phyloP scores from a whole-genome alignment of 2,888 invertebrate species.

The Drosophila meridionalis region DNA sequence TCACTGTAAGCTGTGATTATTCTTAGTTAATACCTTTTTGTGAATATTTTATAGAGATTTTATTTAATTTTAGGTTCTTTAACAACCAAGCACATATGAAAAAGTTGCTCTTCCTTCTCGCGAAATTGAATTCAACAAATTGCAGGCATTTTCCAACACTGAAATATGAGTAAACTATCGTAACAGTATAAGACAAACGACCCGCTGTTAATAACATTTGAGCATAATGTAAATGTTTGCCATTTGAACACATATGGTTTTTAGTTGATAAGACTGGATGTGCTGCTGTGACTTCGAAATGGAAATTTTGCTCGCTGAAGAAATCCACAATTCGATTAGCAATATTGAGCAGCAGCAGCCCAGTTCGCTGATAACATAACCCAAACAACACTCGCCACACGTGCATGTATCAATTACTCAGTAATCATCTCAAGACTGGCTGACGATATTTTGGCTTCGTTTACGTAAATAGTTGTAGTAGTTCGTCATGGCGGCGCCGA shows the following conservation, averaged over 20 bases:
- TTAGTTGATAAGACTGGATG: slow-evolving; percentile 28
- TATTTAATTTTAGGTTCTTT: neutral
- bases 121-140: neutral
- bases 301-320: slow-evolving; percentile 39
- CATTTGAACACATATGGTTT: slow-evolving; percentile 37
- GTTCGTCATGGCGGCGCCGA: slow-evolving; percentile 17
- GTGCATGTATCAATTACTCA: slow-evolving; percentile 42
- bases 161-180: neutral
- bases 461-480: slow-evolving; percentile 58
- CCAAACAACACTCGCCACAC: slow-evolving; percentile 28
- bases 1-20: neutral
- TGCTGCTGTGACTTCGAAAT: slow-evolving; percentile 35
- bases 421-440: slow-evolving; percentile 12
- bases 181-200: neutral
- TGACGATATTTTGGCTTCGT: slow-evolving; percentile 49
- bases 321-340: slow-evolving; percentile 31
- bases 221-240: slow-evolving; percentile 12
- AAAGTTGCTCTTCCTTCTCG: neutral
- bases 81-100: neutral
- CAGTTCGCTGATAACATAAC: slow-evolving; percentile 51
- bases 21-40: neutral
- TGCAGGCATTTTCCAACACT: neutral
- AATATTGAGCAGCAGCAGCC: slow-evolving; percentile 41
- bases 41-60: neutral
- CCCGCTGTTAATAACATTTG: slow-evolving; percentile 17